phyloP scores from a whole-genome alignment of 2,888 invertebrate genomes.

The Lasius platythorax region DNA sequence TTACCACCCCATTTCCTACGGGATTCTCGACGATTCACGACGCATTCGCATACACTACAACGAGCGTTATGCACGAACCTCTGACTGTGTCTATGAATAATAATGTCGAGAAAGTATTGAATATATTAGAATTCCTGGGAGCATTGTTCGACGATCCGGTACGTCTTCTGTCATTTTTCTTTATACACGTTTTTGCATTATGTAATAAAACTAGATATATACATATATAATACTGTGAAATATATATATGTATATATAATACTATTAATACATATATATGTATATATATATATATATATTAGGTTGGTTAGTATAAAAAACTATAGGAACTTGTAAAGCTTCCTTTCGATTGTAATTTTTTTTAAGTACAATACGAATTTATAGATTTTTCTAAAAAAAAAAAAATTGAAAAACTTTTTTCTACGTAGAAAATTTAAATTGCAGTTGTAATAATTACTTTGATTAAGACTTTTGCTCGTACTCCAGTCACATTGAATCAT shows the following conservation, averaged over 20 bases:
- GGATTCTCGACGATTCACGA: neutral
- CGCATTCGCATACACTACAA: neutral
- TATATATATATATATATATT: too few species aligned
- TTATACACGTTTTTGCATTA: neutral
- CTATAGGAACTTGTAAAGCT: too few species aligned
- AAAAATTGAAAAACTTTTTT: neutral
- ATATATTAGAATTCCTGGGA: neutral
- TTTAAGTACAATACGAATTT: too few species aligned
- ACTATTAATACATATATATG: too few species aligned
- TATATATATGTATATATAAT: too few species aligned
- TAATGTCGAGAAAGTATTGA: neutral
- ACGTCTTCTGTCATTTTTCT: neutral
- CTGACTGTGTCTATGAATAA: neutral
- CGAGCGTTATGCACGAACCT: neutral
- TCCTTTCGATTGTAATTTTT: too few species aligned
- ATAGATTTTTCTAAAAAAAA: neutral
- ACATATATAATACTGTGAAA: too few species aligned
- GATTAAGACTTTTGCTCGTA: neutral
- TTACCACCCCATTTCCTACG: neutral
- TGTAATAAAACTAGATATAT: too few species aligned
- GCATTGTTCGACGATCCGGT: neutral
- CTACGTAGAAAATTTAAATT: neutral
- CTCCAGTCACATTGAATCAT: neutral
- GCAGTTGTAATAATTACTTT: neutral
- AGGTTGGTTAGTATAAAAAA: too few species aligned